phyloP scores from a whole-genome alignment of 2,797 vertebrate genomes.

The Microctenopoma steveboyesi region DNA sequence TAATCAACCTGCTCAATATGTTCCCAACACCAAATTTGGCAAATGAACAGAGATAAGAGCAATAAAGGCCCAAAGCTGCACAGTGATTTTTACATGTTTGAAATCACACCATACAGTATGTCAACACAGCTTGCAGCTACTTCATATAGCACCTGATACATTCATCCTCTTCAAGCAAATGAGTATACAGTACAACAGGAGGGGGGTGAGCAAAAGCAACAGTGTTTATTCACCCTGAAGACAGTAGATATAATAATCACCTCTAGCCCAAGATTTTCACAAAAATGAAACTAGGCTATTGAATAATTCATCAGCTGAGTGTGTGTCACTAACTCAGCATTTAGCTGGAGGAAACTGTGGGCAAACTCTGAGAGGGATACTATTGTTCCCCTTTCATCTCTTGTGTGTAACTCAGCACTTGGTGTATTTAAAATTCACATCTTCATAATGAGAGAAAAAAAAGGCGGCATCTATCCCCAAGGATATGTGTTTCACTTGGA shows the following conservation, averaged over 20 bases:
- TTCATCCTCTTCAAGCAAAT: conserved; percentile 52
- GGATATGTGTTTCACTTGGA: conserved; percentile 29
- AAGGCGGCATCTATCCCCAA: conserved; percentile 16
- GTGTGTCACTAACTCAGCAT: conserved; percentile 76
- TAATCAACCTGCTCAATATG: conserved; percentile 12
- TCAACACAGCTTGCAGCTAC: conserved; percentile 61
- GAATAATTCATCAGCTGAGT: conserved; percentile 75
- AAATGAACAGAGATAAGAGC: neutral
- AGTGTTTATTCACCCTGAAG: conserved; percentile 76
- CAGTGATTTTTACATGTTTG: conserved; percentile 51
- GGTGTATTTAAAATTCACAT: conserved; percentile 57
- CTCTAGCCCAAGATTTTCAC: conserved; percentile 60
- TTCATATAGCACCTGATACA: conserved; percentile 63
- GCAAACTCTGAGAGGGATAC: conserved; percentile 62
- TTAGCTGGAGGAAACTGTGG: conserved; percentile 72
- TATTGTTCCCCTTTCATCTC: conserved; percentile 68
- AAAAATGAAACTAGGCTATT: conserved; percentile 76
- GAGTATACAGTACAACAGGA: conserved; percentile 52
- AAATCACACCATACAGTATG: conserved; percentile 52
- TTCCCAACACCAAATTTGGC: conserved; percentile 11
- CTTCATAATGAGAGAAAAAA: conserved; percentile 46
- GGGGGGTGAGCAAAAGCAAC: conserved; percentile 48
- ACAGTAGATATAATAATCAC: conserved; percentile 81
- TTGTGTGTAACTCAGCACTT: conserved; percentile 43
- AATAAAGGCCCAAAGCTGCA: conserved; percentile 11